A percentile compares a stretch with the other conserved stretches of the same genome.
Conservation (phyloP, 2,888 invertebrate genomes). For the Pilophorus perplexus region DNA sequence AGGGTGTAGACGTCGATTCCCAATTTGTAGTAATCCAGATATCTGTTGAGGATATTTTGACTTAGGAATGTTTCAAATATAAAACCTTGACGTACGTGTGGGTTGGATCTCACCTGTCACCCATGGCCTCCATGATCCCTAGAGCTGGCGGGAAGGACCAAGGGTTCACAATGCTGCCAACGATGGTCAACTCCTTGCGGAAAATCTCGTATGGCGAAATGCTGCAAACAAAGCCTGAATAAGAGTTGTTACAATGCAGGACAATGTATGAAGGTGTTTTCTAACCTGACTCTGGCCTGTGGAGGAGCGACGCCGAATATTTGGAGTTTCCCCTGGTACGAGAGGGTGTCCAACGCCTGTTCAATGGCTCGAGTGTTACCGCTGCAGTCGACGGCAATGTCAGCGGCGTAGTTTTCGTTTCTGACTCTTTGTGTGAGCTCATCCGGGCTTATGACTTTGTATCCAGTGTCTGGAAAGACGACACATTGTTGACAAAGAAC, state of each 20-base stretch:
- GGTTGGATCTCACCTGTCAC: constrained; percentile 58
- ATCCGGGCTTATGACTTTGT: constrained; percentile 40
- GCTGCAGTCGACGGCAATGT: constrained; percentile 70
- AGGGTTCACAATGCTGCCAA: constrained; percentile 67
- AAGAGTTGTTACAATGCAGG: not conserved
- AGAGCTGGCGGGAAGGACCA: constrained; percentile 65
- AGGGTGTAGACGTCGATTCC: constrained; percentile 44
- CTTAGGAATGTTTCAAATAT: too few relatives aligned
- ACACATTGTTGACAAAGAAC: too few relatives aligned
- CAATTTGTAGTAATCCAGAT: constrained; percentile 45
- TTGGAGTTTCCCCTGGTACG: constrained; percentile 63
- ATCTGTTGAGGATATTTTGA: constrained; percentile 43
- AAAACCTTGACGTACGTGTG: not conserved
- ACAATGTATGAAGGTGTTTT: too few relatives aligned
- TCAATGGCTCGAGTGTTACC: constrained; percentile 70
- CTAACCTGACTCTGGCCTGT: constrained; percentile 38
- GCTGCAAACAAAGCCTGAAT: constrained; percentile 50
- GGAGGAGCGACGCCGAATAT: constrained; percentile 63
- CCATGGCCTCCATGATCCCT: constrained; percentile 63
- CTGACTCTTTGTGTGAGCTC: constrained; percentile 55
- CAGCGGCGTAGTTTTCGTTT: constrained; percentile 55
- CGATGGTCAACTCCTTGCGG: constrained; percentile 62
- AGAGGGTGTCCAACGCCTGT: constrained; percentile 59
- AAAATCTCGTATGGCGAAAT: constrained; percentile 62
- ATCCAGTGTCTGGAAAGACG: constrained; percentile 44